Percentiles rank a stretch among this genome's conserved stretches.
phyloP scores from a whole-genome alignment of 1,140 invertebrate genomes.

The Notospermus geniculatus region DNA sequence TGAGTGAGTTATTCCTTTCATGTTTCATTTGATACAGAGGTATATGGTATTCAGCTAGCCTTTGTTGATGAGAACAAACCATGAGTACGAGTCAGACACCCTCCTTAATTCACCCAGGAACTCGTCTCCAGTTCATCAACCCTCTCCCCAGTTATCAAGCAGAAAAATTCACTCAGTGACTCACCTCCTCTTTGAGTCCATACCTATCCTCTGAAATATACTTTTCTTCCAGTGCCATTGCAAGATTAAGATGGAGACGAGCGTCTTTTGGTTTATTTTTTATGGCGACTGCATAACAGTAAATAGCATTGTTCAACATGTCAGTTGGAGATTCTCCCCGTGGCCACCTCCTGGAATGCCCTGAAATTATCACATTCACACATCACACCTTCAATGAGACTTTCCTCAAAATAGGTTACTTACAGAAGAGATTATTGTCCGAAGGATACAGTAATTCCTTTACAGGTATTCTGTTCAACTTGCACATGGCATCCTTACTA shows the following conservation, averaged over 20 bases:
- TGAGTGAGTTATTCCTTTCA: too few relatives aligned
- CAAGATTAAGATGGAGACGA: slow-evolving; percentile 43
- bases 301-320: slow-evolving; percentile 34
- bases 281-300: slow-evolving; percentile 43
- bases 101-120: background rate
- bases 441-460: too few relatives aligned
- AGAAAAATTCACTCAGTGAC: too few relatives aligned
- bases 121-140: background rate
- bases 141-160: too few relatives aligned
- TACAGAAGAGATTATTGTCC: too few relatives aligned
- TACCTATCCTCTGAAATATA: slow-evolving; percentile 52
- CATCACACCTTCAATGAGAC: too few relatives aligned
- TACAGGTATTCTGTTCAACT: too few relatives aligned
- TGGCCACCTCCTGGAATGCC: slow-evolving; percentile 28
- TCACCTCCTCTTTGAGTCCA: slow-evolving; percentile 48
- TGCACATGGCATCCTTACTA: too few relatives aligned
- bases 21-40: background rate
- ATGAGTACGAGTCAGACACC: background rate
- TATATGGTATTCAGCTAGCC: background rate
- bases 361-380: slow-evolving; percentile 17
- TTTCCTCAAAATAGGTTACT: too few relatives aligned
- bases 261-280: slow-evolving; percentile 48
- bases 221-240: slow-evolving; percentile 46
- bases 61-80: background rate
- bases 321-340: slow-evolving; percentile 45